Percentiles rank a stretch among this genome's conserved stretches.
These are phyloP conservation scores for Catharus ustulatus DNA, from an alignment of 2,797 vertebrate genomes.

Conservation along the genomic window DNA sequence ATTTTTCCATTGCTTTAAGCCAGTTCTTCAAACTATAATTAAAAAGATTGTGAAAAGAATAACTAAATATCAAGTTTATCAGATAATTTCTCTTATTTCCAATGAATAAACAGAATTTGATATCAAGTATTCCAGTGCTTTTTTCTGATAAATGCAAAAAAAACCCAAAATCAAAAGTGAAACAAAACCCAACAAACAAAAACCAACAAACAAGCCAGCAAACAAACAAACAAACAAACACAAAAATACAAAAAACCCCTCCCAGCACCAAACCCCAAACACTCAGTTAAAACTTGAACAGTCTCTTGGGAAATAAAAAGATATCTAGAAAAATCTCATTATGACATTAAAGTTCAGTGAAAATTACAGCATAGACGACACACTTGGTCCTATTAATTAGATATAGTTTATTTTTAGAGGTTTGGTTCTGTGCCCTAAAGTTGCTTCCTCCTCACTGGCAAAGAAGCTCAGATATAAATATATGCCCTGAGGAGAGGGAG, in stretches of 20 bases:
- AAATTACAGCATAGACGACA: background rate
- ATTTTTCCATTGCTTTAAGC: background rate
- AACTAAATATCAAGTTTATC: background rate
- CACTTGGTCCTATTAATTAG: background rate
- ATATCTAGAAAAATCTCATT: background rate
- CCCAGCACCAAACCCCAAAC: fast-evolving
- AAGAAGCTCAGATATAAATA: background rate
- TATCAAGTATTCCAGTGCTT: background rate
- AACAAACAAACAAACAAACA: background rate
- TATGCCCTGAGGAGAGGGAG: background rate
- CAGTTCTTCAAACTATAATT: background rate
- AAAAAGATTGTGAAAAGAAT: background rate
- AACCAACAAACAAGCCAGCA: background rate
- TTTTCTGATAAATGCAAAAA: background rate
- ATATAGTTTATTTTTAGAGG: background rate
- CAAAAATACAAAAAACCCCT: background rate
- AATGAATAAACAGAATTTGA: background rate
- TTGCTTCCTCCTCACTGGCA: fast-evolving
- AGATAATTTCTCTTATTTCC: background rate
- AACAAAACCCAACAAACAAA: background rate
- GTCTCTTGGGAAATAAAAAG: background rate
- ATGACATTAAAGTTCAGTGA: background rate
- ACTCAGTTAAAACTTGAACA: background rate
- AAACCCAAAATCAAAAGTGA: fast-evolving
- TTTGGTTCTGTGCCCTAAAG: background rate